Evolutionary conservation across 2,113 vertebrate genomes (phyloP).

Genomic region (Sturnira hondurensis): DNA sequence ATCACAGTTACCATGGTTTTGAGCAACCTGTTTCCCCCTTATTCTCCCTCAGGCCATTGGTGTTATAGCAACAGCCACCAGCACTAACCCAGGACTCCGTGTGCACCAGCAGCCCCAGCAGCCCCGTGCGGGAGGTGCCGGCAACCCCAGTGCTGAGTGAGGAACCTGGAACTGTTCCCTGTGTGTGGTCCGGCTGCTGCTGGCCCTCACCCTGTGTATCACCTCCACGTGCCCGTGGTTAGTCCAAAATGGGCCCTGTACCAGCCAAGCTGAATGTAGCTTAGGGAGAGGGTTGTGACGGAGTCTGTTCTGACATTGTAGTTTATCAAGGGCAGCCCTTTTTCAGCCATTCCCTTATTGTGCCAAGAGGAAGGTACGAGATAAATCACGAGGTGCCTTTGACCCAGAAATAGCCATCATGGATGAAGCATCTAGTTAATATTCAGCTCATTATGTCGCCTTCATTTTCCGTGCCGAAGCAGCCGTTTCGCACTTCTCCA

Average conservation of each 20-base stretch:
- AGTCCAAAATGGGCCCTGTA: neutral
- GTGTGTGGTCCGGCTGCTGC: fast-evolving
- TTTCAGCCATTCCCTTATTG: neutral
- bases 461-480: neutral
- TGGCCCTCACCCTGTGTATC: fast-evolving
- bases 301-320: neutral
- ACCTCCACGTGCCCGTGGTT: fast-evolving
- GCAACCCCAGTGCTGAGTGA: neutral
- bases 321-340: neutral
- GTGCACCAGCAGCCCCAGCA: neutral
- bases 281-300: too few species aligned
- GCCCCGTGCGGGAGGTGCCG: neutral
- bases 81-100: neutral
- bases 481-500: neutral
- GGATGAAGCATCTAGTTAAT: neutral
- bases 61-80: neutral
- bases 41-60: neutral
- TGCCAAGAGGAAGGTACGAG: neutral
- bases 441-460: neutral
- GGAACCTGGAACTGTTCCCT: neutral
- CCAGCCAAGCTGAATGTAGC: neutral
- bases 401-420: neutral
- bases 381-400: neutral
- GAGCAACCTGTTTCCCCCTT: neutral
- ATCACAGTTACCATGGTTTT: neutral